A percentile compares a stretch with the other conserved stretches of the same genome.
Evolutionary conservation across 2,888 invertebrate species (phyloP).

Genomic region (Caenorhabditis wallacei): DNA sequence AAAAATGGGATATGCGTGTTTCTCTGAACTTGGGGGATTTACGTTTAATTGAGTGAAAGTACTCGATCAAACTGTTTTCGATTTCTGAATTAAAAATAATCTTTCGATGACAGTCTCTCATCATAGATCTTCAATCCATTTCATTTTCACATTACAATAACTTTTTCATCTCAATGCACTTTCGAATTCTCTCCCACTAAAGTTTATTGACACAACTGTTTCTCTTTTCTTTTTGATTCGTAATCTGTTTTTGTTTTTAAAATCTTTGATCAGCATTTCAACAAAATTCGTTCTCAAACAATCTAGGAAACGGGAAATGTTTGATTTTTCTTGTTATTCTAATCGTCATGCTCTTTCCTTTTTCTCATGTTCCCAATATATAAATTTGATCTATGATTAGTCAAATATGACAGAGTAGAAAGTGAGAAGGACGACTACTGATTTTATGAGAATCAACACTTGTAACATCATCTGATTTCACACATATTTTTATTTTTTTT

Average conservation of each 20-base stretch:
- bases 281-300: neutral
- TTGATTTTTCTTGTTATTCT: neutral
- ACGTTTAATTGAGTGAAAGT: neutral
- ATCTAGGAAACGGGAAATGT: neutral
- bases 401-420: neutral
- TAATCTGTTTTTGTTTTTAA: slow-evolving; percentile 1
- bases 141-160: too few relatives aligned
- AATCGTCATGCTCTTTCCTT: too few relatives aligned
- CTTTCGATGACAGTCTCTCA: too few relatives aligned
- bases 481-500: neutral
- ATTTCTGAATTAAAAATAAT: neutral
- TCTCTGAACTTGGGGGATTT: neutral
- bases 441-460: neutral
- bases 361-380: neutral
- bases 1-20: neutral
- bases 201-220: too few relatives aligned
- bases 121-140: too few relatives aligned
- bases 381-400: neutral
- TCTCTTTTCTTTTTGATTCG: neutral
- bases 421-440: neutral
- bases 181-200: neutral
- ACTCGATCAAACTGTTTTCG: neutral
- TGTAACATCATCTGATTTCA: neutral
- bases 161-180: neutral
- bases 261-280: neutral